Conservation (phyloP, 2,797 vertebrate genomes). For the Lacerta viridis region DNA sequence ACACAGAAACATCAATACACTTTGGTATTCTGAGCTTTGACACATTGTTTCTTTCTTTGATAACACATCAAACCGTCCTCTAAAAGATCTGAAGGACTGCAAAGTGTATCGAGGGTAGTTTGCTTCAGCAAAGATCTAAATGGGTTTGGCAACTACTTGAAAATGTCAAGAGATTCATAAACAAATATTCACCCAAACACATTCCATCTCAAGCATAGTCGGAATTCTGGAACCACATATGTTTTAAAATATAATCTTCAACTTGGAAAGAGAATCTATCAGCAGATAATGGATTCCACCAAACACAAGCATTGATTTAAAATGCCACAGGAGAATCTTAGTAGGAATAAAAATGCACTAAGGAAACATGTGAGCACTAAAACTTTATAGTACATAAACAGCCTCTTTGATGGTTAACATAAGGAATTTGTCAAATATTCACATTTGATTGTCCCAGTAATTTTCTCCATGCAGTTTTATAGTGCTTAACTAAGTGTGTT, state of each 20-base stretch:
- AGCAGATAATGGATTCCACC: slow-evolving; percentile 79
- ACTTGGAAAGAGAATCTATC: slow-evolving; percentile 79
- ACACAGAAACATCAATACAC: slow-evolving; percentile 63
- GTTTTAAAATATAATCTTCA: slow-evolving; percentile 81
- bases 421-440: slow-evolving; percentile 51
- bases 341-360: slow-evolving; percentile 70
- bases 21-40: slow-evolving; percentile 67
- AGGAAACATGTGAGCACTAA: slow-evolving; percentile 67
- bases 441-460: slow-evolving; percentile 45
- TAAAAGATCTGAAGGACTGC: slow-evolving; percentile 68
- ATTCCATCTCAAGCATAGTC: slow-evolving; percentile 73
- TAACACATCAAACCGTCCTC: slow-evolving; percentile 62
- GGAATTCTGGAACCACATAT: slow-evolving; percentile 78
- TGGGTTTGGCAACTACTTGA: slow-evolving; percentile 67
- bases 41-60: slow-evolving; percentile 60
- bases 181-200: slow-evolving; percentile 72
- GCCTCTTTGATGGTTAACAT: slow-evolving; percentile 57
- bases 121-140: slow-evolving; percentile 57
- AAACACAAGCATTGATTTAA: slow-evolving; percentile 79
- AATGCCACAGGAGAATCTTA: slow-evolving; percentile 68
- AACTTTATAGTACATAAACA: slow-evolving; percentile 36
- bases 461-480: slow-evolving; percentile 39
- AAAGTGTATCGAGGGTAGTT: slow-evolving; percentile 58
- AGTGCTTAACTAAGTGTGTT: slow-evolving; percentile 35
- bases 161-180: slow-evolving; percentile 75